Evolutionary conservation across 2,888 invertebrate genomes (phyloP).

Genomic region (Amaurobius ferox): DNA sequence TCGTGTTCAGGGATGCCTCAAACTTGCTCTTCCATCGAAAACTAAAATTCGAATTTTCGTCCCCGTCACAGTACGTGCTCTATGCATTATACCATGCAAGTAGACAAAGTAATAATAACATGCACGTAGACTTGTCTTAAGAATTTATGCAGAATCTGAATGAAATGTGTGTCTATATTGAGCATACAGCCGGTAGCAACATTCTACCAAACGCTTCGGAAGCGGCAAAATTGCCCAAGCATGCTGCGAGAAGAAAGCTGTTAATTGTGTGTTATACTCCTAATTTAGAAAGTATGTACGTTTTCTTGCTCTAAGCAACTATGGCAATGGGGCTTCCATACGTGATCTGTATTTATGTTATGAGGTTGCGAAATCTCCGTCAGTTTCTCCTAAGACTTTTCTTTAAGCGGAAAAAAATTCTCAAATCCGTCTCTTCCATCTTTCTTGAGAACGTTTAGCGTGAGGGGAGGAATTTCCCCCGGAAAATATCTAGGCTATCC

Average conservation of each 20-base stretch:
- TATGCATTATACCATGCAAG: too few relatives aligned
- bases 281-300: background rate
- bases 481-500: constrained; percentile 63
- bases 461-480: constrained; percentile 37
- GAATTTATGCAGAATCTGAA: too few relatives aligned
- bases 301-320: background rate
- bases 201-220: background rate
- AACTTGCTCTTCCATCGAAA: too few relatives aligned
- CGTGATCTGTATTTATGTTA: background rate
- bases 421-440: constrained; percentile 3
- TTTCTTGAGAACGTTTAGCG: constrained; percentile 22
- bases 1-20: too few relatives aligned
- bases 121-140: too few relatives aligned
- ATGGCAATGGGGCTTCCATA: background rate
- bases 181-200: background rate
- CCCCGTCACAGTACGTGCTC: too few relatives aligned
- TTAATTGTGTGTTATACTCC: background rate
- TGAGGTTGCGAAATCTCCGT: background rate
- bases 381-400: constrained; percentile 33
- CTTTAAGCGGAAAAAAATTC: constrained; percentile 15
- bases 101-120: too few relatives aligned
- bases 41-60: too few relatives aligned
- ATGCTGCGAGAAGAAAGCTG: background rate
- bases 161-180: too few relatives aligned
- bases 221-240: background rate